Evolutionary conservation across 2,113 vertebrate genomes (phyloP).

Genomic region (Cromileptes altivelis): DNA sequence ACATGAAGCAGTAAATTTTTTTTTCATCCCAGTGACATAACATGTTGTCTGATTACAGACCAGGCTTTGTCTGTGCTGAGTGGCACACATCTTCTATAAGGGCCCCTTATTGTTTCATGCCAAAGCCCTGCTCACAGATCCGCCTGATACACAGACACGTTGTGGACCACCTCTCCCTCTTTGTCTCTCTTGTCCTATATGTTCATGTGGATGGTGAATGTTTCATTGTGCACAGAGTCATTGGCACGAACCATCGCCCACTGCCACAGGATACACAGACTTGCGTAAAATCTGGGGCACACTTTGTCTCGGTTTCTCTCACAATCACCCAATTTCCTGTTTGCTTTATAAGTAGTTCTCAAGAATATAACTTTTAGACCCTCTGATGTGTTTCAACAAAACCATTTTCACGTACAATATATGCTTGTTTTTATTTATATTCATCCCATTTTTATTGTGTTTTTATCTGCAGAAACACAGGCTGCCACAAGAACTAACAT

Average conservation of each 20-base stretch:
- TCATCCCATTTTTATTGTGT: neutral
- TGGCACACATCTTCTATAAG: slow-evolving; percentile 58
- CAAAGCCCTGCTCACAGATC: slow-evolving; percentile 50
- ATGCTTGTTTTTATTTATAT: neutral
- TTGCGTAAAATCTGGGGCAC: slow-evolving; percentile 25
- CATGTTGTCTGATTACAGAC: slow-evolving; percentile 61
- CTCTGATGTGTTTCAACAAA: neutral
- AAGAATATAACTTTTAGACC: neutral
- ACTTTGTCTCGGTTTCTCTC: slow-evolving; percentile 9
- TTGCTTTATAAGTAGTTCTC: neutral
- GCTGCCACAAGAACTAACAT: neutral
- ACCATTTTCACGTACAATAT: no score
- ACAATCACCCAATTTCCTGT: slow-evolving; percentile 45
- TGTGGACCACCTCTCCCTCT: slow-evolving; percentile 51
- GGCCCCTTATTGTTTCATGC: slow-evolving; percentile 64
- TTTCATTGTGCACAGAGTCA: slow-evolving; percentile 60
- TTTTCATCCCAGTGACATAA: slow-evolving; percentile 53
- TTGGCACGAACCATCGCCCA: slow-evolving; percentile 51
- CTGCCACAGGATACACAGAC: slow-evolving; percentile 45
- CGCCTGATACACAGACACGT: slow-evolving; percentile 44
- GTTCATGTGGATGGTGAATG: slow-evolving; percentile 62
- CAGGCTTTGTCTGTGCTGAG: slow-evolving; percentile 67
- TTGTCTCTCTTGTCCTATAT: slow-evolving; percentile 49
- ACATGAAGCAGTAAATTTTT: slow-evolving; percentile 42
- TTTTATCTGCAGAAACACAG: slow-evolving; percentile 1